Percentiles rank a stretch among this genome's conserved stretches.
phyloP scores from a whole-genome alignment of 2,888 invertebrate species.

The Limnephilus lunatus region DNA sequence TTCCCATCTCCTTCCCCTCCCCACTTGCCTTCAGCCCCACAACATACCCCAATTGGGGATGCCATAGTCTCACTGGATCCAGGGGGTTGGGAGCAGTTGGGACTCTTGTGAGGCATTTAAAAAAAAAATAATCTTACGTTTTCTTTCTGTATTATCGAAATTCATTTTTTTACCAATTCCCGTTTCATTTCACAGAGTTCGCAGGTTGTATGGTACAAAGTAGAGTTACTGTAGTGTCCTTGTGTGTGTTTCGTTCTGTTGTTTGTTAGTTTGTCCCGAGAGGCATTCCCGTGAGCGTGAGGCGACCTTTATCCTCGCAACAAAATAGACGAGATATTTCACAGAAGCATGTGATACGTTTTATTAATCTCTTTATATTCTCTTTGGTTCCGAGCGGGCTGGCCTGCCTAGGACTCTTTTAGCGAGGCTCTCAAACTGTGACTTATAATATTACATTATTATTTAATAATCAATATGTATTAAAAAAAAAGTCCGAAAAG shows the following conservation, averaged over 20 bases:
- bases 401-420: slow-evolving; percentile 10
- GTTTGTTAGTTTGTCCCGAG: neutral
- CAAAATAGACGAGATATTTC: slow-evolving; percentile 32
- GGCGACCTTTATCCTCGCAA: slow-evolving; percentile 6
- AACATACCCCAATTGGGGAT: no score
- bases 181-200: no score
- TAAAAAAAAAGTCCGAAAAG: no score
- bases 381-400: slow-evolving; percentile 26
- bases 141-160: no score
- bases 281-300: neutral
- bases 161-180: no score
- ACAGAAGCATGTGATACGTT: slow-evolving; percentile 39
- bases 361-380: slow-evolving; percentile 40
- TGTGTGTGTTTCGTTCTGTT: neutral
- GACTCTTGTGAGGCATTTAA: no score
- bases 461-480: no score
- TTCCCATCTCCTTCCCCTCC: no score
- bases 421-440: neutral
- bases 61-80: no score
- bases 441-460: neutral
- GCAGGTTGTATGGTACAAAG: neutral
- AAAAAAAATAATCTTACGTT: no score
- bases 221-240: neutral
- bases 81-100: no score
- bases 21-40: no score